These are phyloP conservation scores for Echinometra lucunter DNA, from an alignment of 53 echinoderm and acorn worm species.

Conservation along the genomic window DNA sequence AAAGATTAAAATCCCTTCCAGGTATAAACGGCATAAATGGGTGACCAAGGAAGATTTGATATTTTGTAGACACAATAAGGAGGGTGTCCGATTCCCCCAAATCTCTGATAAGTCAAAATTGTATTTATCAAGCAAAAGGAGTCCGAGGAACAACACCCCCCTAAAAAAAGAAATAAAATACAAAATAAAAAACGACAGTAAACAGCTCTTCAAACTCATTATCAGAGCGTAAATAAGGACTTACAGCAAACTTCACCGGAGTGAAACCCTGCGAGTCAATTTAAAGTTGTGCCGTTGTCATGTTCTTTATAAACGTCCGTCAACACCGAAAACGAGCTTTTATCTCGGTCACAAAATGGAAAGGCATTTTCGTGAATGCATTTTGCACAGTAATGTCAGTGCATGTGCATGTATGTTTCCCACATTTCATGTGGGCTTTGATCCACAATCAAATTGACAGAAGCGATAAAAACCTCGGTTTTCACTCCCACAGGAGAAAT, in stretches of 20 bases:
- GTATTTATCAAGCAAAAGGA: too few relatives aligned
- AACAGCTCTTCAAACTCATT: too few relatives aligned
- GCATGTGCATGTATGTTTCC: neutral
- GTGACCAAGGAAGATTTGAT: too few relatives aligned
- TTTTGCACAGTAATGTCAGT: conserved; percentile 16
- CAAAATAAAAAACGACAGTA: too few relatives aligned
- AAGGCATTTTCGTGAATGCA: neutral
- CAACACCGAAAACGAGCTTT: neutral
- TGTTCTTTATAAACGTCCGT: neutral
- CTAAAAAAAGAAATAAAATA: too few relatives aligned
- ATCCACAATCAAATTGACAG: conserved; percentile 8
- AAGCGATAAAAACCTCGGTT: too few relatives aligned
- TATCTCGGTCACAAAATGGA: neutral
- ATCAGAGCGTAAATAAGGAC: neutral
- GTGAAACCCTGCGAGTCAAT: neutral
- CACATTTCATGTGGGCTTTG: neutral
- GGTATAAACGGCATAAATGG: too few relatives aligned
- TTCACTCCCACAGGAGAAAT: conserved; percentile 29
- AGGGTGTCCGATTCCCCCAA: too few relatives aligned
- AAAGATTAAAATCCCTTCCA: too few relatives aligned
- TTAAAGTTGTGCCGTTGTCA: neutral
- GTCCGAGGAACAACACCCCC: too few relatives aligned
- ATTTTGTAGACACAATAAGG: too few relatives aligned
- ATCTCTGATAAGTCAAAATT: too few relatives aligned
- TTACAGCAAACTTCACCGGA: neutral